These are phyloP conservation scores for Deroplatys truncata DNA, from an alignment of 2,888 invertebrate genomes.

Conservation along the genomic window DNA sequence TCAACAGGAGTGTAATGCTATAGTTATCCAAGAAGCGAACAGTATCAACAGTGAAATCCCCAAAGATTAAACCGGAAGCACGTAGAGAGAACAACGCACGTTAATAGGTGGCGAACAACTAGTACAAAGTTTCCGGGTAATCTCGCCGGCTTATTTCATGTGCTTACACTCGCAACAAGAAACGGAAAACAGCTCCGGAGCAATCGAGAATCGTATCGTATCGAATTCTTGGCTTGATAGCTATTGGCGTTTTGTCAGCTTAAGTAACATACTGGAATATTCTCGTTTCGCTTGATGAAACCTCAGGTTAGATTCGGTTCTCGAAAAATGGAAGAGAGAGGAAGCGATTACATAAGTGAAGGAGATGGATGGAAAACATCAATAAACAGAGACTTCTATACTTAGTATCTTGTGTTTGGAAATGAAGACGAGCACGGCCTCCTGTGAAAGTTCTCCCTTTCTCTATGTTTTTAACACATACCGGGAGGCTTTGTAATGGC, in stretches of 20 bases:
- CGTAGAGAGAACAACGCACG: no score
- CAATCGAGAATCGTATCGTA: background rate
- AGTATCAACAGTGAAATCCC: no score
- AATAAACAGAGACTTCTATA: conserved; percentile 9
- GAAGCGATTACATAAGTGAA: background rate
- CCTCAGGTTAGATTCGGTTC: background rate
- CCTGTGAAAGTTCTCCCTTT: background rate
- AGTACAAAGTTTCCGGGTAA: no score
- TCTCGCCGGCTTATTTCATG: no score
- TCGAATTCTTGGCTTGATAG: background rate
- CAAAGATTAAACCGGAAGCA: no score
- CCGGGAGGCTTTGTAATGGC: background rate
- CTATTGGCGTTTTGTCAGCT: background rate
- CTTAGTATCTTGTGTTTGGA: background rate
- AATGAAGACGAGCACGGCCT: background rate
- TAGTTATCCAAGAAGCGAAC: no score
- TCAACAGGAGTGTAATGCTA: no score
- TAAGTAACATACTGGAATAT: background rate
- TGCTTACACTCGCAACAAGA: no score
- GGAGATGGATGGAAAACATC: background rate
- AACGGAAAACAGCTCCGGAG: background rate
- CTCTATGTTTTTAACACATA: background rate
- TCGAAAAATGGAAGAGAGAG: background rate
- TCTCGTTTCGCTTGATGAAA: background rate
- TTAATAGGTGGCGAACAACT: no score